Conservation (phyloP, 2,888 invertebrate genomes). For the Diarsia brunnea region DNA sequence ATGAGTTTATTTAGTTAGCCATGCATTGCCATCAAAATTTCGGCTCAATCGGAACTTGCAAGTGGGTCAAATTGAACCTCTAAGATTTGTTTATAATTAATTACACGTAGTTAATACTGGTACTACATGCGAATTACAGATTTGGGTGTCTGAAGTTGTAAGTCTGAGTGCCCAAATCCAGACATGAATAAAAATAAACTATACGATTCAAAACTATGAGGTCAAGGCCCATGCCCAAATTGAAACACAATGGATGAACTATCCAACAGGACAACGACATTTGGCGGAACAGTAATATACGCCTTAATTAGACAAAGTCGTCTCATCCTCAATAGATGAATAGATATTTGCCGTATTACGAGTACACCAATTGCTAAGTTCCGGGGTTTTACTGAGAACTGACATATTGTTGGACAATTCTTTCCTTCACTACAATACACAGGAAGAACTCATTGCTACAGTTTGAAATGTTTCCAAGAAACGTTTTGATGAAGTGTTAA, state of each 20-base stretch:
- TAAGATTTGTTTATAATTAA: too few species aligned
- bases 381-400: slow-evolving; percentile 12
- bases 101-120: too few species aligned
- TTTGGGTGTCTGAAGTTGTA: neutral
- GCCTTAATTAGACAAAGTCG: slow-evolving; percentile 13
- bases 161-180: too few species aligned
- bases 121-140: neutral
- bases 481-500: neutral
- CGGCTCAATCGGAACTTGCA: too few species aligned
- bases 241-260: slow-evolving; percentile 4
- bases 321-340: slow-evolving; percentile 13
- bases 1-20: too few species aligned
- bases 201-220: neutral
- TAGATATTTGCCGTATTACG: neutral
- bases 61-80: too few species aligned
- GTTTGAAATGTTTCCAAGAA: slow-evolving; percentile 7
- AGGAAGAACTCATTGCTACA: neutral
- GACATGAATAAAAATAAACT: slow-evolving; percentile 7
- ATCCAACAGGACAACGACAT: neutral
- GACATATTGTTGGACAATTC: slow-evolving; percentile 9
- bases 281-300: slow-evolving; percentile 9
- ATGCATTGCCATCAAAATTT: neutral
- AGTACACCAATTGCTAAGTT: slow-evolving; percentile 28
- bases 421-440: slow-evolving; percentile 3
- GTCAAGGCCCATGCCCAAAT: neutral